Evolutionary conservation across 1,140 invertebrate species (phyloP).

Genomic region (Popillia japonica): DNA sequence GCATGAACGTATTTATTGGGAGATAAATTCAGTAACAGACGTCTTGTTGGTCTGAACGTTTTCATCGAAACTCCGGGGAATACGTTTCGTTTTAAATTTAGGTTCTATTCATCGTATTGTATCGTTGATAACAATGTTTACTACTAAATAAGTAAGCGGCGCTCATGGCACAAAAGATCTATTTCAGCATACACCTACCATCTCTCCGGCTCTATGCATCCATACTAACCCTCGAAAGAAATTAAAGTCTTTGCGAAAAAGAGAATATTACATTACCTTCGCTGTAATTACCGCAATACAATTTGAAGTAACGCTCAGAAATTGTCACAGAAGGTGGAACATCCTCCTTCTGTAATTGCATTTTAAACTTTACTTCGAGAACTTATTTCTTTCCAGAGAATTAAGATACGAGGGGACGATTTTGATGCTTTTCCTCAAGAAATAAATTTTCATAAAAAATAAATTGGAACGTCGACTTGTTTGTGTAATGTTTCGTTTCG

Average conservation of each 20-base stretch:
- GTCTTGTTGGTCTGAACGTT: background rate
- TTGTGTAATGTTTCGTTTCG: background rate
- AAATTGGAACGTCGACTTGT: background rate
- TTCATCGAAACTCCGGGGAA: background rate
- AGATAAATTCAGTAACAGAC: background rate
- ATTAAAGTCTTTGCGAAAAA: background rate
- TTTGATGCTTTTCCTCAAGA: background rate
- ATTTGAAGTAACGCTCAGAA: background rate
- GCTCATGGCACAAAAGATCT: background rate
- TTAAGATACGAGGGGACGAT: background rate
- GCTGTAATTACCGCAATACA: background rate
- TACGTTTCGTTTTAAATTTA: conserved; percentile 16
- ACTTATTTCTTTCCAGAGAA: background rate
- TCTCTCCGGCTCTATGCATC: background rate
- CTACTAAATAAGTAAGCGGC: background rate
- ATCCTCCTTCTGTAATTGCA: conserved; percentile 4
- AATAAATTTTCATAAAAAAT: conserved; percentile 20
- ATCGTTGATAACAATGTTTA: conserved; percentile 10
- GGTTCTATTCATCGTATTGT: background rate
- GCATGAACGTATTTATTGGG: background rate
- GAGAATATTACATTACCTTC: background rate
- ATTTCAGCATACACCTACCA: background rate
- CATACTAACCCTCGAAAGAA: background rate
- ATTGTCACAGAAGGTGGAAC: conserved; percentile 1
- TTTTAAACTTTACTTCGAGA: conserved; percentile 6